Percentiles rank a stretch among this genome's conserved stretches.
Evolutionary conservation across 2,888 invertebrate genomes (phyloP).

Genomic region (Xiphydria camelus): DNA sequence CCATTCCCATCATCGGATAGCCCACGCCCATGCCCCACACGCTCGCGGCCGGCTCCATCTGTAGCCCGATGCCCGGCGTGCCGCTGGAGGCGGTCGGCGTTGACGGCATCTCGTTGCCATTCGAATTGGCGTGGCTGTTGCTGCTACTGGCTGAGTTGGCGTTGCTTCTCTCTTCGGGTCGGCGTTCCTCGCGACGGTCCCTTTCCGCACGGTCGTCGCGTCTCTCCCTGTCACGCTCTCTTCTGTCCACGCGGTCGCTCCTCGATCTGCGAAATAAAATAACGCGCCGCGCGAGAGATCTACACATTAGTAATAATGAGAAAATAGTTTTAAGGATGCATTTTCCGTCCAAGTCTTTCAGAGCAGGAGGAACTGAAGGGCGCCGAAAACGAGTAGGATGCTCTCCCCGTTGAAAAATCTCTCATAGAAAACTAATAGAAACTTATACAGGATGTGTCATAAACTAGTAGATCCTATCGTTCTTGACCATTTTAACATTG

Average conservation of each 20-base stretch:
- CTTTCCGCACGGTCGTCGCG: conserved; percentile 42
- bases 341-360: no score
- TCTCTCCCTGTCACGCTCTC: conserved; percentile 58
- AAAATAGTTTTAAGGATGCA: conserved; percentile 1
- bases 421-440: no score
- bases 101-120: conserved; percentile 40
- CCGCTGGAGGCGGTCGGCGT: conserved; percentile 44
- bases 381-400: no score
- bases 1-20: conserved; percentile 62
- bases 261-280: no score
- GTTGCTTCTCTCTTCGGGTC: conserved; percentile 21
- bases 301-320: no score
- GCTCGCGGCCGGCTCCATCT: conserved; percentile 43
- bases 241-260: conserved; percentile 50
- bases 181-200: conserved; percentile 33
- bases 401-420: no score
- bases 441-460: no score
- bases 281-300: no score
- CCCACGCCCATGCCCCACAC: conserved; percentile 57
- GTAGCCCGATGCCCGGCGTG: conserved; percentile 40
- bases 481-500: no score
- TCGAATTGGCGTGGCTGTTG: conserved; percentile 55
- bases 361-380: no score
- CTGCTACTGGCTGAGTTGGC: conserved; percentile 34
- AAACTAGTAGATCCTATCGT: no score